Conservation (phyloP, 2,797 vertebrate genomes). For the Anguilla anguilla region DNA sequence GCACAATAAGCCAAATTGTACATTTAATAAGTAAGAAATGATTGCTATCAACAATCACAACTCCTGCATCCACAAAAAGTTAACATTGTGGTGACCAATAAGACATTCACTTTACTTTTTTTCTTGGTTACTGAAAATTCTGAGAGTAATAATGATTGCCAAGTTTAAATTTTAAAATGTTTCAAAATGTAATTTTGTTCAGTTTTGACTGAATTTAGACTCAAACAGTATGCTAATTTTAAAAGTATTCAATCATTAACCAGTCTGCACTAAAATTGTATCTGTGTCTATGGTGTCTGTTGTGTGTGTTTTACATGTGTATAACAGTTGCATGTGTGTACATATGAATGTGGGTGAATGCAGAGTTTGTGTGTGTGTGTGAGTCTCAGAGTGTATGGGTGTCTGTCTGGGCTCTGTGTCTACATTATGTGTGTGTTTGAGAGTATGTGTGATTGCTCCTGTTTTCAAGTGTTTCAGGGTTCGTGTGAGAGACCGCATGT, state of each 20-base stretch:
- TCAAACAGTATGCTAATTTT: background rate
- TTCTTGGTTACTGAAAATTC: background rate
- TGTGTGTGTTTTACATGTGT: background rate
- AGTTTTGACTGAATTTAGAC: background rate
- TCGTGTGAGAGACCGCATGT: background rate
- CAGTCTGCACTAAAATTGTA: background rate
- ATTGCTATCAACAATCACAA: background rate
- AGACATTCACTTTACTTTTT: background rate
- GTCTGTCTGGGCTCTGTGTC: background rate
- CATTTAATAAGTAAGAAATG: background rate
- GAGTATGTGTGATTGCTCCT: background rate
- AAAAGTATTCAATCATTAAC: no score
- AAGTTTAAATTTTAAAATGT: background rate
- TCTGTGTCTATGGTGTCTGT: slow-evolving; percentile 47
- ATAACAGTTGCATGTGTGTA: background rate
- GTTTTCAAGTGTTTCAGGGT: background rate
- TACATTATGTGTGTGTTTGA: background rate
- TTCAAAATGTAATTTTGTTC: slow-evolving; percentile 40
- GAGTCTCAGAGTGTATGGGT: slow-evolving; percentile 17
- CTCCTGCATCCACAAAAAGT: background rate
- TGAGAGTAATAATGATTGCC: background rate
- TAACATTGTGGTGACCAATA: background rate
- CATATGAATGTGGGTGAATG: slow-evolving; percentile 39
- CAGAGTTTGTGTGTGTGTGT: slow-evolving; percentile 7
- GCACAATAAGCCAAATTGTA: background rate